phyloP scores from a whole-genome alignment of 2,888 invertebrate genomes.

The Mythimna lalbum region DNA sequence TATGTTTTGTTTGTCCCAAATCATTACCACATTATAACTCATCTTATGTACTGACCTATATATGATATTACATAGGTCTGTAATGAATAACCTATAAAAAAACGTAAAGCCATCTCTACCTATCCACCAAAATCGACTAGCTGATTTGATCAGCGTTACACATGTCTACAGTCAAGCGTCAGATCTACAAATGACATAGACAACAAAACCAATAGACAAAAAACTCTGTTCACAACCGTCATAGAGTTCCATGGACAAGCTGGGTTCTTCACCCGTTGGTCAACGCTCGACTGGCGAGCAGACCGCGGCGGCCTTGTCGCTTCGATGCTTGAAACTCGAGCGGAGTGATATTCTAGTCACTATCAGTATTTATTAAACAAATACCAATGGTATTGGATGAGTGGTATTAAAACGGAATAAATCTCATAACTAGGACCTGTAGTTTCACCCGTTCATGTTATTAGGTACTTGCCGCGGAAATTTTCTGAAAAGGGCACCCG shows the following conservation, averaged over 20 bases:
- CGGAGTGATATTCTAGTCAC: background rate
- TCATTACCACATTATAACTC: background rate
- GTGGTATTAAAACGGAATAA: too few relatives aligned
- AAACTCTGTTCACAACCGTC: constrained; percentile 51
- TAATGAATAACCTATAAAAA: background rate
- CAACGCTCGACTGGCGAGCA: constrained; percentile 57
- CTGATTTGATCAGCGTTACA: constrained; percentile 5
- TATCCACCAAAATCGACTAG: constrained; percentile 16
- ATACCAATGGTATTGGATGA: too few relatives aligned
- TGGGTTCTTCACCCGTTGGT: constrained; percentile 64
- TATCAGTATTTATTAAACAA: background rate
- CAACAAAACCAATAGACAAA: constrained; percentile 34
- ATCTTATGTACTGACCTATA: background rate
- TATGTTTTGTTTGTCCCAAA: background rate
- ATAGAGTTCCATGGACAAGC: constrained; percentile 47
- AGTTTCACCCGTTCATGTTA: too few relatives aligned
- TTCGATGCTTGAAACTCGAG: constrained; percentile 58
- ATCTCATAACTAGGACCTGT: background rate
- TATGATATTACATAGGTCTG: too few relatives aligned
- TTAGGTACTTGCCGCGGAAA: too few relatives aligned
- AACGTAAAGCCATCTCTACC: background rate
- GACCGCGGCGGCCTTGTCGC: constrained; percentile 72
- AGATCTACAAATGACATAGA: constrained; percentile 14
- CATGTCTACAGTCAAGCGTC: background rate
- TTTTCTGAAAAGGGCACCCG: too few relatives aligned